Percentiles rank a stretch among this genome's conserved stretches.
phyloP scores from a whole-genome alignment of 2,797 vertebrate species.

The Gallinago stenura region DNA sequence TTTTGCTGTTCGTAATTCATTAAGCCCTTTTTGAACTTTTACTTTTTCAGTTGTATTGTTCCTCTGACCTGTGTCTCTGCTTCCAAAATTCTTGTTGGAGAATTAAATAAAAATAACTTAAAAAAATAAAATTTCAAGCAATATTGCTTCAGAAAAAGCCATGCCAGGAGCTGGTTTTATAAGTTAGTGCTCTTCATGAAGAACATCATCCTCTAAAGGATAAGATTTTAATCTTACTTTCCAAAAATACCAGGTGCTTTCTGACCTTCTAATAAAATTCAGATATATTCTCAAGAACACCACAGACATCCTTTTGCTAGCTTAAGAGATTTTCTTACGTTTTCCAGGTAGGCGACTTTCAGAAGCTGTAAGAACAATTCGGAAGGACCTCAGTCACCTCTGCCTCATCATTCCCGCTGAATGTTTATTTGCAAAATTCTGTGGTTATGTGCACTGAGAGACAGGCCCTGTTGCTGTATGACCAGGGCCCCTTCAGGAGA shows the following conservation, averaged over 20 bases:
- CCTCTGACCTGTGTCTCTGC: background rate
- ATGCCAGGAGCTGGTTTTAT: background rate
- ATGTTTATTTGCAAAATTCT: background rate
- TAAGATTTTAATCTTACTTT: background rate
- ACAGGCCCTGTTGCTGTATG: fast-evolving
- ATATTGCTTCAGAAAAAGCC: background rate
- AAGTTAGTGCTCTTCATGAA: background rate
- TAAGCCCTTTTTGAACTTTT: background rate
- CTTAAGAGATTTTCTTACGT: background rate
- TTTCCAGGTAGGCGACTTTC: background rate
- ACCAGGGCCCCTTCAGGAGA: background rate
- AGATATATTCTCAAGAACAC: background rate
- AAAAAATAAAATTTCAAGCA: background rate
- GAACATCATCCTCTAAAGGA: background rate
- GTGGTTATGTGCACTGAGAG: background rate
- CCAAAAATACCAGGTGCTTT: background rate
- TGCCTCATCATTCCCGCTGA: background rate
- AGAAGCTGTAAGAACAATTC: background rate
- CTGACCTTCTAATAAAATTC: background rate
- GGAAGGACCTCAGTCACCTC: background rate
- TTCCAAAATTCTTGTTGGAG: background rate
- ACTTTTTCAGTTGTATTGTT: background rate
- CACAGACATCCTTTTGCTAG: background rate
- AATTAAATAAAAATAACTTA: background rate
- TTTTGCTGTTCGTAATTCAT: background rate